Evolutionary conservation across 2,113 vertebrate genomes (phyloP).

Genomic region (Montifringilla adamsi): DNA sequence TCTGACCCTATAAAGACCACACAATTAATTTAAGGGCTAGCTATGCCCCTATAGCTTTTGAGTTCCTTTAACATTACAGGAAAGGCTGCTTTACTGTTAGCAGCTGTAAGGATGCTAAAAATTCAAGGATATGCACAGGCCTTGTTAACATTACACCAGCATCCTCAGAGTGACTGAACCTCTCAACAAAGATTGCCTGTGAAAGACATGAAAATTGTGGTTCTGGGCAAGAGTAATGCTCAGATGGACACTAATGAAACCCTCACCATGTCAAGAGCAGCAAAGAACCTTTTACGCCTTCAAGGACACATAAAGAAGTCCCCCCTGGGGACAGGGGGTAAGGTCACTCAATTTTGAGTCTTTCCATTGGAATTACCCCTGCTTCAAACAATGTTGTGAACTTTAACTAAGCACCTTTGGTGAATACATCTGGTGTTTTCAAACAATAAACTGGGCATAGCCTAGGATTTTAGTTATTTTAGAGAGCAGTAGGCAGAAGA

Average conservation of each 20-base stretch:
- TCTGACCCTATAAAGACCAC: background rate
- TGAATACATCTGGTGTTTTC: background rate
- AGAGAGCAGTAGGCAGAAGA: background rate
- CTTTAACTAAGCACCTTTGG: background rate
- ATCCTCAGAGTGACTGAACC: background rate
- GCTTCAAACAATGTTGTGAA: background rate
- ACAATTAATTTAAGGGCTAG: background rate
- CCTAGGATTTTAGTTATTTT: background rate
- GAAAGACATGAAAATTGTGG: background rate
- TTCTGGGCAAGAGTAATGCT: background rate
- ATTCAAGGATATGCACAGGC: background rate
- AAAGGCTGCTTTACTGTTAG: background rate
- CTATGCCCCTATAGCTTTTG: background rate
- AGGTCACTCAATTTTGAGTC: background rate
- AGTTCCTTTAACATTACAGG: background rate
- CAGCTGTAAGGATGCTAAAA: background rate
- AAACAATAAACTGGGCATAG: background rate
- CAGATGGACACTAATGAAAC: background rate
- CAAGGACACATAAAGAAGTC: background rate
- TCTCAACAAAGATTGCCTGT: background rate
- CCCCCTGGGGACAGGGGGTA: fast-evolving
- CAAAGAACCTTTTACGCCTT: background rate
- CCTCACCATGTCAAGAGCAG: background rate
- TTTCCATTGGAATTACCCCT: background rate
- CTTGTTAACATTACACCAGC: background rate